These are phyloP conservation scores for Crocuta crocuta DNA, from an alignment of 2,113 vertebrate genomes.

Conservation along the genomic window DNA sequence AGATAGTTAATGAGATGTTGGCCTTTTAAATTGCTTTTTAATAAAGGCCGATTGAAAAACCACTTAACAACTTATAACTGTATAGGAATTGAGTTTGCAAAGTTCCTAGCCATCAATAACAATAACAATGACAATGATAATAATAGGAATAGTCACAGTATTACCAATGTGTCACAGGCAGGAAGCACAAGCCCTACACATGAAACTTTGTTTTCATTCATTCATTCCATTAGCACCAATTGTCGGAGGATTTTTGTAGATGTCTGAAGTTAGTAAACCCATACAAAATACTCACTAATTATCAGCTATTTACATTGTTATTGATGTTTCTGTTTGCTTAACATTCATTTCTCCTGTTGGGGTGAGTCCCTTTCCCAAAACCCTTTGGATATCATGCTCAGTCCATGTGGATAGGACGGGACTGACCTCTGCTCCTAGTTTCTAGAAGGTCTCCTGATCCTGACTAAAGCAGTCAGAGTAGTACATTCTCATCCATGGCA, in stretches of 20 bases:
- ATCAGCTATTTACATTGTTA: neutral
- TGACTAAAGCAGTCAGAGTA: neutral
- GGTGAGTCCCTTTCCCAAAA: neutral
- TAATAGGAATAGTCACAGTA: neutral
- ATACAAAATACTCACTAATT: neutral
- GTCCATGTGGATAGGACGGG: neutral
- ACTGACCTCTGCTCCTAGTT: neutral
- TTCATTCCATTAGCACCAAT: neutral
- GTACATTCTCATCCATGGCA: neutral
- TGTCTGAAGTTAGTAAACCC: slow-evolving; percentile 10
- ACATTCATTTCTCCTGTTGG: neutral
- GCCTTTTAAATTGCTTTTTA: slow-evolving; percentile 10
- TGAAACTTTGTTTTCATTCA: neutral
- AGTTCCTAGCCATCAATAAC: neutral
- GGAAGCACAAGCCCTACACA: neutral
- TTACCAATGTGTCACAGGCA: neutral
- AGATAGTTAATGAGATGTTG: neutral
- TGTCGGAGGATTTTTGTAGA: neutral
- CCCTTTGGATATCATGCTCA: neutral
- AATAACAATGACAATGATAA: neutral
- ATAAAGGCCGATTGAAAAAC: neutral
- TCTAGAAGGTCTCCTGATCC: neutral
- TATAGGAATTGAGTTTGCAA: neutral
- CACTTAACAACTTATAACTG: neutral
- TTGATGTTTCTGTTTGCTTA: neutral